Evolutionary conservation across 2,797 vertebrate species (phyloP).

Genomic region (Cryptoblepharus egeriae): DNA sequence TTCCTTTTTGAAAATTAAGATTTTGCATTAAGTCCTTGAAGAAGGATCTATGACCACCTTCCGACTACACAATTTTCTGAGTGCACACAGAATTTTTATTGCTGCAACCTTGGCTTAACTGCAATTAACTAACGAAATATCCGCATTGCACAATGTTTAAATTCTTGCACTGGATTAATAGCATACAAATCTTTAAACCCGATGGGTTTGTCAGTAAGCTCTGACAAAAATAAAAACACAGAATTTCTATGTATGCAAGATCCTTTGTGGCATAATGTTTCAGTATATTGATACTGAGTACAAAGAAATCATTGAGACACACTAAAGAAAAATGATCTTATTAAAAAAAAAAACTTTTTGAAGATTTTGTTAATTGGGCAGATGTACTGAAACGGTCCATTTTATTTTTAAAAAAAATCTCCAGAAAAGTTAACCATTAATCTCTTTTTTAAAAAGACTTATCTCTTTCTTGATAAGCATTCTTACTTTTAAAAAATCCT

Average conservation of each 20-base stretch:
- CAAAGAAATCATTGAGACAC: conserved; percentile 8
- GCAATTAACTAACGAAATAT: conserved; percentile 10
- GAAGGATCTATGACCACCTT: neutral
- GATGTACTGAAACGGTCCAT: conserved; percentile 4
- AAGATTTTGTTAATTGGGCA: neutral
- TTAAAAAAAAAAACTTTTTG: neutral
- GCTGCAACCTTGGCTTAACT: neutral
- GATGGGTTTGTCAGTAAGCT: neutral
- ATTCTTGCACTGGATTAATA: neutral
- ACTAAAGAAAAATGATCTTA: neutral
- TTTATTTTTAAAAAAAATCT: neutral
- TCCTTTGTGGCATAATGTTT: conserved; percentile 20
- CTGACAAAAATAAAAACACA: neutral
- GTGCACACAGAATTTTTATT: neutral
- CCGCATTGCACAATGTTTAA: neutral
- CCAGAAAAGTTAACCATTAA: neutral
- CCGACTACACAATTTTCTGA: neutral
- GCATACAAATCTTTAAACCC: neutral
- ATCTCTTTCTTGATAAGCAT: neutral
- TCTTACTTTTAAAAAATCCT: neutral
- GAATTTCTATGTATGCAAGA: neutral
- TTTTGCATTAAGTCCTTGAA: neutral
- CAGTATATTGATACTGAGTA: neutral
- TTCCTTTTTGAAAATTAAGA: neutral
- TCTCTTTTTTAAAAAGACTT: conserved; percentile 2